A percentile compares a stretch with the other conserved stretches of the same genome.
These are phyloP conservation scores for Cettia cetti DNA, from an alignment of 2,113 vertebrate genomes.

Conservation along the genomic window DNA sequence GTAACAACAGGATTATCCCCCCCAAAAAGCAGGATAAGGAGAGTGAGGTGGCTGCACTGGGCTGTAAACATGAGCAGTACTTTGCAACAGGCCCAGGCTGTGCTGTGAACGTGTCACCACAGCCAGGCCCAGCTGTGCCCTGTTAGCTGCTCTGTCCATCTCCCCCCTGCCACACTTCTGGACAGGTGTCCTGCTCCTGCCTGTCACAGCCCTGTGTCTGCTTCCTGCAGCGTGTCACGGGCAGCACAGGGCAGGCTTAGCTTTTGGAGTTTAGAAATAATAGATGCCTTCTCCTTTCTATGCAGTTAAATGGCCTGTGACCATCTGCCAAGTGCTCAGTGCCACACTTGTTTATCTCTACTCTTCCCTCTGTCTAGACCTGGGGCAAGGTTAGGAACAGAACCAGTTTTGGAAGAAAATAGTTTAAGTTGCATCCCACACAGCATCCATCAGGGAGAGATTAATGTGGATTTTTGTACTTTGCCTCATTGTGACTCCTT, in stretches of 20 bases:
- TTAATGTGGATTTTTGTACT: slow-evolving; percentile 80
- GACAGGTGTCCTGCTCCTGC: neutral
- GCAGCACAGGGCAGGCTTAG: neutral
- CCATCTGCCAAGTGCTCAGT: neutral
- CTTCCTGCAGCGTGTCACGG: neutral
- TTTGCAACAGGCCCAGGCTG: neutral
- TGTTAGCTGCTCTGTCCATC: accelerated
- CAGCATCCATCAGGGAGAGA: slow-evolving; percentile 65
- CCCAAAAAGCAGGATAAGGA: neutral
- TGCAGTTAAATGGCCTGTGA: slow-evolving; percentile 13
- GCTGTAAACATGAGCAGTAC: neutral
- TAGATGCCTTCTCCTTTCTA: neutral
- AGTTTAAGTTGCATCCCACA: slow-evolving; percentile 61
- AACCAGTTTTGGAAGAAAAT: slow-evolving; percentile 57
- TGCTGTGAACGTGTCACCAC: accelerated
- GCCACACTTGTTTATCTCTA: neutral
- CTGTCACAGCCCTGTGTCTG: neutral
- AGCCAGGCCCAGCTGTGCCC: neutral
- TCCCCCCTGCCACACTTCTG: neutral
- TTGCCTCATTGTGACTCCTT: slow-evolving; percentile 83
- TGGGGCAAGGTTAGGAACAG: slow-evolving; percentile 37
- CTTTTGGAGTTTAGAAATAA: slow-evolving; percentile 13
- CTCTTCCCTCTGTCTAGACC: neutral
- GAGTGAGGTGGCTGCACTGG: neutral
- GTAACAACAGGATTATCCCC: neutral